Conservation (phyloP, 2,888 invertebrate species). For the Torymus auratus region DNA sequence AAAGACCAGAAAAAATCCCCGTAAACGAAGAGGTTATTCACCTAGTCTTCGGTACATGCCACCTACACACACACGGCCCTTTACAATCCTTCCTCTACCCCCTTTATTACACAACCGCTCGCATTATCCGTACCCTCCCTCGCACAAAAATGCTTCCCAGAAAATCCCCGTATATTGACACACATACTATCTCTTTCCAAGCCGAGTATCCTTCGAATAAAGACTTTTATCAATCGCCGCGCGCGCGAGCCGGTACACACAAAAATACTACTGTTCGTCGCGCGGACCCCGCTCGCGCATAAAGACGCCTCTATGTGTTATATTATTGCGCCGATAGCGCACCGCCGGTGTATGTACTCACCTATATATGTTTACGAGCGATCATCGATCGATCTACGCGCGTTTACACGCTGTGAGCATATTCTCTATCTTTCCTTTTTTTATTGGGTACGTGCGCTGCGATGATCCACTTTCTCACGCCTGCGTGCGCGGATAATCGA, state of each 20-base stretch:
- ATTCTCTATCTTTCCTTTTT: conserved; percentile 6
- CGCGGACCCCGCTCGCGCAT: conserved; percentile 63
- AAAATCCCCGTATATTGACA: conserved; percentile 46
- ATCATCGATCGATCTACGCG: conserved; percentile 24
- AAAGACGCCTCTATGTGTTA: conserved; percentile 68
- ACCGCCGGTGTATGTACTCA: not conserved
- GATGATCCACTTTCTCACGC: conserved; percentile 63
- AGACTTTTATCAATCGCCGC: conserved; percentile 65
- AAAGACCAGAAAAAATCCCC: too few species aligned
- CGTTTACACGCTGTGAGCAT: conserved; percentile 24
- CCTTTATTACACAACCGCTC: conserved; percentile 4
- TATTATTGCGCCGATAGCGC: conserved; percentile 47
- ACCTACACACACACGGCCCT: conserved; percentile 6
- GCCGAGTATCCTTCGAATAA: conserved; percentile 55
- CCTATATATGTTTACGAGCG: conserved; percentile 30
- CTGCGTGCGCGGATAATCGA: conserved; percentile 24
- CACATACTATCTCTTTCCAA: conserved; percentile 20
- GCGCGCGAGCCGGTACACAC: conserved; percentile 68
- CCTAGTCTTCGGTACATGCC: conserved; percentile 21
- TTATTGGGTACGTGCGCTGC: conserved; percentile 48
- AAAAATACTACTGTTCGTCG: conserved; percentile 73
- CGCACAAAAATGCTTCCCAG: conserved; percentile 24
- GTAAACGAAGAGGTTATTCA: conserved; percentile 35
- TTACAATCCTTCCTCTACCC: not conserved
- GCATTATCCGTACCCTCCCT: conserved; percentile 13